Conservation (phyloP, 1,140 invertebrate species). For the Hesperophylax magnus region DNA sequence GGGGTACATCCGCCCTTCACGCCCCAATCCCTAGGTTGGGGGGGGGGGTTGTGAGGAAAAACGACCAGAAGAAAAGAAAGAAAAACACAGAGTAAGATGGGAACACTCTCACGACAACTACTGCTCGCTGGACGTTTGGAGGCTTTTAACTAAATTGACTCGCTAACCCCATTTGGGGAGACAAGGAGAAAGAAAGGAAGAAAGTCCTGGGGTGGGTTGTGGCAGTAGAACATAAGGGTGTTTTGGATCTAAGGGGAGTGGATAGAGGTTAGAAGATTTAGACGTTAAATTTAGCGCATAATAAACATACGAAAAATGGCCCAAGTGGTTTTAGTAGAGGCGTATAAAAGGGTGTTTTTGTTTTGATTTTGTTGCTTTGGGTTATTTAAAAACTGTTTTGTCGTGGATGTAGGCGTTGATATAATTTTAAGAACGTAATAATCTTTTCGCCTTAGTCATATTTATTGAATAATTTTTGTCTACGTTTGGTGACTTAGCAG, state of each 20-base stretch:
- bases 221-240: too few relatives aligned
- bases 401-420: too few relatives aligned
- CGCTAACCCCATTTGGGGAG: constrained; percentile 10
- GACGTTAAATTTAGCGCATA: constrained; percentile 22
- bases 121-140: constrained; percentile 14
- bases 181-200: background rate
- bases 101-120: constrained; percentile 21
- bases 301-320: background rate
- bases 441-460: too few relatives aligned
- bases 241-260: too few relatives aligned
- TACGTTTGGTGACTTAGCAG: too few relatives aligned
- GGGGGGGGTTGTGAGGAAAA: background rate
- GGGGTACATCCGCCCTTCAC: background rate
- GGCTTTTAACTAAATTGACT: constrained; percentile 34
- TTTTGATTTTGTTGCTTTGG: too few relatives aligned
- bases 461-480: too few relatives aligned
- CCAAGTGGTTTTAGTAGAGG: background rate
- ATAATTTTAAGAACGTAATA: too few relatives aligned
- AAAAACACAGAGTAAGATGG: constrained; percentile 9
- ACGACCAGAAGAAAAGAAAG: constrained; percentile 3
- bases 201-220: background rate
- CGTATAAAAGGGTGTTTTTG: too few relatives aligned
- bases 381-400: too few relatives aligned
- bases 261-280: constrained; percentile 3
- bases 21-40: background rate